A percentile compares a stretch with the other conserved stretches of the same genome.
phyloP scores from a whole-genome alignment of 23 tunicate genomes.

The Aplidium turbinatum region DNA sequence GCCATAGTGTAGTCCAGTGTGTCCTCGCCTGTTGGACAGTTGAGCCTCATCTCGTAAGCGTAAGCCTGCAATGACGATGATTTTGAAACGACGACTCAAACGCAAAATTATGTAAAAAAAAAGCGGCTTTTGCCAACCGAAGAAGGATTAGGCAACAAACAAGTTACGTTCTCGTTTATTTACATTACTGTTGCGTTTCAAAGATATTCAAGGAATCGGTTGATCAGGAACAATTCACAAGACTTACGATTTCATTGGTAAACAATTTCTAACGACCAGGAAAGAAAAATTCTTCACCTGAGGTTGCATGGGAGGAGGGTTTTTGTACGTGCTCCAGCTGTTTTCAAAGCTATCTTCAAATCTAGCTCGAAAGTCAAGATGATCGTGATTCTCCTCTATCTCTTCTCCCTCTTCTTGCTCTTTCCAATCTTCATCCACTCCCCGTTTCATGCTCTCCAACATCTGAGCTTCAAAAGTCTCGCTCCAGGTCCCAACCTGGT shows the following conservation, averaged over 20 bases:
- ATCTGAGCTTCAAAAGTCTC: conserved; percentile 77
- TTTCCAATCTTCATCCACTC: conserved; percentile 62
- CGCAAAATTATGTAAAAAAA: too few species aligned
- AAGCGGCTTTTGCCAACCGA: not conserved
- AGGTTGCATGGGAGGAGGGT: conserved; percentile 68
- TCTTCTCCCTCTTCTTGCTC: conserved; percentile 26
- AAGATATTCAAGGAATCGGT: too few species aligned
- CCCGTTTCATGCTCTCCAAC: conserved; percentile 66
- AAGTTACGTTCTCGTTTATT: too few species aligned
- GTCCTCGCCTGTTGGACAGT: conserved; percentile 29
- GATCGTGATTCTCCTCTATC: not conserved
- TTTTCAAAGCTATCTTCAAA: conserved; percentile 73
- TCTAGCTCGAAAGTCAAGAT: conserved; percentile 14
- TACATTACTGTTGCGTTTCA: too few species aligned
- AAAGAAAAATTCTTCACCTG: too few species aligned
- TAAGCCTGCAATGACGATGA: conserved; percentile 60
- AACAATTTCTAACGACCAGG: too few species aligned
- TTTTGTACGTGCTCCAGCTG: conserved; percentile 83
- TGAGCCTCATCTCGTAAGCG: conserved; percentile 46
- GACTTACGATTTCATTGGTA: too few species aligned
- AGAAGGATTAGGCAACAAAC: not conserved
- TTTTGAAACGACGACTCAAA: too few species aligned
- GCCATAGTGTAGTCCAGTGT: conserved; percentile 28
- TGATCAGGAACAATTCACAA: too few species aligned
- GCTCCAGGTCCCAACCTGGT: conserved; percentile 67